These are phyloP conservation scores for Drosophila tripunctata DNA, from an alignment of 2,888 invertebrate genomes.

Conservation along the genomic window DNA sequence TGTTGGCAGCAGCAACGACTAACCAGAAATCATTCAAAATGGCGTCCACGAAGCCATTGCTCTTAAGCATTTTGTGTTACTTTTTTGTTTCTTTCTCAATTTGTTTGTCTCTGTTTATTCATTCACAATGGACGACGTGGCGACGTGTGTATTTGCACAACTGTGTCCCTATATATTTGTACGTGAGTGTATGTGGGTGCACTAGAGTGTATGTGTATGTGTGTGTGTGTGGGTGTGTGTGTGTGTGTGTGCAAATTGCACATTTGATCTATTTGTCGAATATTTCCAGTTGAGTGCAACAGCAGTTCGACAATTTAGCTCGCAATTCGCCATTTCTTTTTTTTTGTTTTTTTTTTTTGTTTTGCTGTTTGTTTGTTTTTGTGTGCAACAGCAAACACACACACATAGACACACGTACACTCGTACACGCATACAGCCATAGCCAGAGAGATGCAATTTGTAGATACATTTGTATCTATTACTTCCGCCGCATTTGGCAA, in stretches of 20 bases:
- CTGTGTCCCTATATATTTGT: background rate
- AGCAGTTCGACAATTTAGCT: slow-evolving; percentile 55
- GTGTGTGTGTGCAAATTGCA: slow-evolving; percentile 39
- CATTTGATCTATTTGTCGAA: slow-evolving; percentile 65
- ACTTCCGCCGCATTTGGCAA: slow-evolving; percentile 72
- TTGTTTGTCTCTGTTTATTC: slow-evolving; percentile 8
- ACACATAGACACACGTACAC: background rate
- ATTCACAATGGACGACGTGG: slow-evolving; percentile 15
- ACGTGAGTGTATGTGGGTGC: slow-evolving; percentile 3
- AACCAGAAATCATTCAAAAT: too few relatives aligned
- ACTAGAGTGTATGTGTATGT: slow-evolving; percentile 1
- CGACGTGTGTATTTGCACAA: slow-evolving; percentile 18
- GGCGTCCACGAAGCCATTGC: slow-evolving; percentile 3
- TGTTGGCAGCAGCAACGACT: slow-evolving; percentile 7
- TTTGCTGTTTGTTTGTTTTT: too few relatives aligned
- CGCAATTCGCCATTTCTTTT: slow-evolving; percentile 24
- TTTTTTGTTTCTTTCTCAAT: background rate
- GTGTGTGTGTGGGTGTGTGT: slow-evolving; percentile 6
- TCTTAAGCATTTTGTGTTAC: background rate
- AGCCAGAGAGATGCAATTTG: slow-evolving; percentile 48
- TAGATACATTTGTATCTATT: slow-evolving; percentile 63
- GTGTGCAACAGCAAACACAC: too few relatives aligned
- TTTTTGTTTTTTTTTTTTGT: slow-evolving; percentile 24
- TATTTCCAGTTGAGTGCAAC: slow-evolving; percentile 61
- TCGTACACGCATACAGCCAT: background rate